Base-by-base conservation (phyloP, 2,797 vertebrate species). In the Denticeps clupeoides region DNA sequence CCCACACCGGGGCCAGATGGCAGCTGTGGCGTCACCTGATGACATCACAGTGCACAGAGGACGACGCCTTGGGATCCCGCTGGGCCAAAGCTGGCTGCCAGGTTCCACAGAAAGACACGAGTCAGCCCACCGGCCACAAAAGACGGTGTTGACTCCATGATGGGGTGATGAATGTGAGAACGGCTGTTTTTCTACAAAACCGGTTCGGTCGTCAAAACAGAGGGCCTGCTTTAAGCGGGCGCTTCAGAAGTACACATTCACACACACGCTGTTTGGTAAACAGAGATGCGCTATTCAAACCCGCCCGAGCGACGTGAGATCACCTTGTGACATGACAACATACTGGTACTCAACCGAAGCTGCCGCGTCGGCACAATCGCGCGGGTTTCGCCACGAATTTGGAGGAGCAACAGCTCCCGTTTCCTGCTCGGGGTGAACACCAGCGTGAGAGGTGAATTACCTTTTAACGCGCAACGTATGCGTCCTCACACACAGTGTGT, bases 401-500 rank as follows among this genome's bases (percentile, higher is more conserved):
- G n/a, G n/a, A n/a, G n/a, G n/a, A n/a, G n/a, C n/a, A n/a, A n/a
- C n/a, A n/a, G n/a, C n/a, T n/a, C n/a, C n/a, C n/a, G n/a, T n/a
- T n/a, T n/a, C n/a, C n/a, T n/a, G n/a, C n/a, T n/a, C n/a, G n/a
- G n/a, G n/a, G n/a, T n/a, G n/a, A n/a, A n/a, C n/a, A n/a, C n/a
- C n/a, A n/a, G n/a, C n/a, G n/a, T n/a, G n/a, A n/a, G n/a, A n/a
- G n/a, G n/a, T n/a, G n/a, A n/a, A n/a, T n/a, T n/a, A 15, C 16
- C 15, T 9, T 35, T 33, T 35, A 33, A 35, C 15, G 13, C 33
- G 33, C 35, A 79, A 78, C 83, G 83, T 82, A 84, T 84, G 78
- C 81, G 82, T 79, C 13, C 70, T 73, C 77, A 82, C 79, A 82
- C 75, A 74, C 79, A 74, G 72, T 56, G 55, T 62, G 69, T 69